Conservation (phyloP, 2,888 invertebrate genomes). For the Athalia cordata region DNA sequence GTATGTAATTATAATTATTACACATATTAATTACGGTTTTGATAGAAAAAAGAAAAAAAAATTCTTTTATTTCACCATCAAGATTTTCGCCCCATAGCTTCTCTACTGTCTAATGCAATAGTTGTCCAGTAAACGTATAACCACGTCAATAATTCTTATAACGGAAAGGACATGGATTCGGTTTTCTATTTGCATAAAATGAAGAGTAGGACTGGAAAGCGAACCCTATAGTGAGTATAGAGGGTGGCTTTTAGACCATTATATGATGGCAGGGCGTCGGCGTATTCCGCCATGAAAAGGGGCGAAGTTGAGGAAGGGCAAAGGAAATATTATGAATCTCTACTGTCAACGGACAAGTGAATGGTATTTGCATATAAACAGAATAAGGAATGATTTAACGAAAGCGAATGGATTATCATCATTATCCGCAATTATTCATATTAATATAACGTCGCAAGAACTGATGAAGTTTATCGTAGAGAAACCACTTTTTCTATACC, state of each 20-base stretch:
- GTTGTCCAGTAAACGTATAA: slow-evolving; percentile 13
- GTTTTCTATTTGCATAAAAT: slow-evolving; percentile 36
- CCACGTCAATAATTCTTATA: not conserved
- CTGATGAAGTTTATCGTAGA: no score
- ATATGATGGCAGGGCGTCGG: slow-evolving; percentile 35
- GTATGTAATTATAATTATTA: no score
- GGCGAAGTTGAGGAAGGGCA: slow-evolving; percentile 8
- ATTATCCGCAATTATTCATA: slow-evolving; percentile 6
- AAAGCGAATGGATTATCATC: slow-evolving; percentile 10
- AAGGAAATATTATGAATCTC: slow-evolving; percentile 41
- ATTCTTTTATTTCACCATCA: no score
- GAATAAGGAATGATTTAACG: slow-evolving; percentile 25
- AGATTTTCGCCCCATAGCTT: no score
- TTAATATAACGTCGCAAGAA: not conserved
- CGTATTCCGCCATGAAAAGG: not conserved
- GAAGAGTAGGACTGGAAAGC: not conserved
- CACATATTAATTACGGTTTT: no score
- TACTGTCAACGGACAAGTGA: slow-evolving; percentile 34
- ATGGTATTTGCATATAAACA: slow-evolving; percentile 39
- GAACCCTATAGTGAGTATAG: not conserved
- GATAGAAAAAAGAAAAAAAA: not conserved
- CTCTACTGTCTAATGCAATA: not conserved
- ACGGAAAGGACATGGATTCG: not conserved
- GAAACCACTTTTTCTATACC: no score
- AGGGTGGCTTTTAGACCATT: slow-evolving; percentile 6